Evolutionary conservation across 2,113 vertebrate genomes (phyloP).

Genomic region (Limnothrissa miodon): DNA sequence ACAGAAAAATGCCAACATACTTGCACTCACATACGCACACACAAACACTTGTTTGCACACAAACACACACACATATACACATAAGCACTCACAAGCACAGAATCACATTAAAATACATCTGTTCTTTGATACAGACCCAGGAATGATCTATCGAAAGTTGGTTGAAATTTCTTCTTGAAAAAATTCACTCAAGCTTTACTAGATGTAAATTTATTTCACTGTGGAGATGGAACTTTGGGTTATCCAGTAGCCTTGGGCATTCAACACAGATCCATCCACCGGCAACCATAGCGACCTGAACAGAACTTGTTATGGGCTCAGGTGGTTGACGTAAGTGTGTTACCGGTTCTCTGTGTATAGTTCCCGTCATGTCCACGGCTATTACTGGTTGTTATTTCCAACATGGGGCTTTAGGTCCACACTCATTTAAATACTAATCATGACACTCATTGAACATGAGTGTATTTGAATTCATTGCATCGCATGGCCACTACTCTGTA

Average conservation of each 20-base stretch:
- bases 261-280: constrained; percentile 34
- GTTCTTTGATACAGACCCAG: constrained; percentile 5
- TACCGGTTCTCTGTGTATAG: too few relatives aligned
- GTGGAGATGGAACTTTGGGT: constrained; percentile 41
- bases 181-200: constrained; percentile 39
- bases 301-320: not conserved
- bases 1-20: not conserved
- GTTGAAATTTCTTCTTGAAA: constrained; percentile 35
- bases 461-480: too few relatives aligned
- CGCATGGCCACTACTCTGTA: too few relatives aligned
- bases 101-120: not conserved
- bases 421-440: too few relatives aligned
- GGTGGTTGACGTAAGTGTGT: not conserved
- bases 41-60: not conserved
- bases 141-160: constrained; percentile 30
- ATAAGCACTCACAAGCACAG: not conserved
- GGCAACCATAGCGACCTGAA: too few relatives aligned
- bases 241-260: constrained; percentile 37
- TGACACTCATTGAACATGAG: too few relatives aligned
- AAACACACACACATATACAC: not conserved
- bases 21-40: not conserved
- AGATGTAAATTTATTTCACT: constrained; percentile 47
- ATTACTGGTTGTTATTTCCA: too few relatives aligned
- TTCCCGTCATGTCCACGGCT: too few relatives aligned
- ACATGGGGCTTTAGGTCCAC: too few relatives aligned